Base-by-base conservation (phyloP, 2,113 vertebrate species). In the Theropithecus gelada region DNA sequence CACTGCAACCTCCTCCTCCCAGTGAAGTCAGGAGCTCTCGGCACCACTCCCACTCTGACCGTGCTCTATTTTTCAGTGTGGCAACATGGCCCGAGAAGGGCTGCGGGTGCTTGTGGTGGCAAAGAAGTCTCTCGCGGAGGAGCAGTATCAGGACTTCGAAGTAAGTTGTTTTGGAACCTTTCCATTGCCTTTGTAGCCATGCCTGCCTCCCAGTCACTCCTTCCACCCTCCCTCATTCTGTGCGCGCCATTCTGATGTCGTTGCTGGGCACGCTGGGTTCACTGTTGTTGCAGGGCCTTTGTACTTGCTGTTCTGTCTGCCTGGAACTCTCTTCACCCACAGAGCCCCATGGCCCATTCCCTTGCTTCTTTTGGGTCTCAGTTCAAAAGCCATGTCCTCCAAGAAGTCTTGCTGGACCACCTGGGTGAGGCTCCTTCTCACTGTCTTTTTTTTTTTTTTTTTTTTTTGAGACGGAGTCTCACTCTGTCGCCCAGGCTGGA, bases 121-220 rank as follows among this genome's bases (percentile, higher is more conserved):
- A 18, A 99, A 99, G 98, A 99, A 99, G 97, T 99, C 99, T 22
- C 98, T 99, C n/a, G 99, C 99, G 0, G 99, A 99, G 96, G 99
- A 99, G 93, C 99, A 99, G 97, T 99, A 99, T 97, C 99, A 99
- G 85, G 99, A 99, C 98, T 99, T 99, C 97, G 99, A 99, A 98
- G 99, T 99, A 97, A 99, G 98, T 72, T 87, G 97, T 92, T 97
- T 86, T 98, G 43, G 87, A 90, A 20, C 96, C n/a, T 30, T 45
- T 30, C 35, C 45, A 2, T 30, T 82, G 22, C 27, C 1, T 5
- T 88, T 96, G 68, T 88, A 88, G 66, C 88, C 38, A 64, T 0
- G 6, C 73, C 55, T 16, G 0, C 25, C 55, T 52, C 16, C 9
- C 3, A 2, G 50, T 1, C 20, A 5, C 66, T 16, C 66, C 32